Conservation (phyloP, 2,888 invertebrate genomes). For the Thymelicus sylvestris region DNA sequence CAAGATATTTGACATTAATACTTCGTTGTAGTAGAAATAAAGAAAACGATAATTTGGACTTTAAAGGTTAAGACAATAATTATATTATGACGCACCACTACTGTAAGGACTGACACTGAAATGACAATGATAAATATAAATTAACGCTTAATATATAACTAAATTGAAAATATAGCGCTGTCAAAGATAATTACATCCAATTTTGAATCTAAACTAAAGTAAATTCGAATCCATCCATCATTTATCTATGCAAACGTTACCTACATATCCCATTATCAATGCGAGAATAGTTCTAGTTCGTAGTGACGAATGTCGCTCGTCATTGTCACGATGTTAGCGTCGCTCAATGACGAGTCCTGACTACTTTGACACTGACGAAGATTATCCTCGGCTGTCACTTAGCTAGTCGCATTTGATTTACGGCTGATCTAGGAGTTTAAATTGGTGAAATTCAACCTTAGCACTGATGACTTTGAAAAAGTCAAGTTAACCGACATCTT, state of each 20-base stretch:
- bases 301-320: slow-evolving; percentile 5
- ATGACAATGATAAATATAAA: no score
- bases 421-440: neutral
- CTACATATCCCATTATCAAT: neutral
- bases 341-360: neutral
- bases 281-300: slow-evolving; percentile 1
- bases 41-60: no score
- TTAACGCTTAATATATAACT: no score
- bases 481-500: no score
- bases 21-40: no score
- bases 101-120: no score
- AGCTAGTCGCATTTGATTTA: neutral
- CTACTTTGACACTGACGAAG: slow-evolving; percentile 9
- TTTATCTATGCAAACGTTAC: neutral
- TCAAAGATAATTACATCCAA: no score
- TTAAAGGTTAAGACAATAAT: no score
- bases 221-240: neutral
- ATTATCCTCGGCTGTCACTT: slow-evolving; percentile 5
- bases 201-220: neutral
- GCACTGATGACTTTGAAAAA: no score
- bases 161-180: no score
- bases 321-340: slow-evolving; percentile 1
- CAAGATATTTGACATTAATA: no score
- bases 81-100: no score
- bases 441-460: neutral